A percentile compares a stretch with the other conserved stretches of the same genome.
Evolutionary conservation across 2,797 vertebrate genomes (phyloP).

Genomic region (Phrynocephalus vlangalii): DNA sequence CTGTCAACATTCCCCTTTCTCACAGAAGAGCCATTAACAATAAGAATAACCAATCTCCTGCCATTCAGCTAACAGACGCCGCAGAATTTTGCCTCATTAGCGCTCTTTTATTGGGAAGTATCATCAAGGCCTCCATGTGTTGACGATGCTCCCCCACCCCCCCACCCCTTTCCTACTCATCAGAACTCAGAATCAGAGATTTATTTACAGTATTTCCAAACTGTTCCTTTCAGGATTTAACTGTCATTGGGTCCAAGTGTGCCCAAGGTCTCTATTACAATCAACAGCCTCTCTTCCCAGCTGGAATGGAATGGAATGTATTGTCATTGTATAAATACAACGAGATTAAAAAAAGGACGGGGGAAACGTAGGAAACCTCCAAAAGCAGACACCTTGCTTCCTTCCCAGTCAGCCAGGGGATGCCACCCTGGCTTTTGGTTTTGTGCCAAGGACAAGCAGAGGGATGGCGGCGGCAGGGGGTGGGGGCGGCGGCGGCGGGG

Average conservation of each 20-base stretch:
- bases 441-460: not conserved
- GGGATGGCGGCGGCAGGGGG: not conserved
- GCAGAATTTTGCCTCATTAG: constrained; percentile 71
- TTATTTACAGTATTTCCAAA: constrained; percentile 52
- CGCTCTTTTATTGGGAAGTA: constrained; percentile 74
- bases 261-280: not conserved
- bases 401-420: rapidly evolving
- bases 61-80: constrained; percentile 72
- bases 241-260: no score
- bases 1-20: constrained; percentile 59
- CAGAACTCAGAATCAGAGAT: constrained; percentile 70
- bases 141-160: constrained; percentile 43
- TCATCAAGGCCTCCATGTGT: constrained; percentile 69
- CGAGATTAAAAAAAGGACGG: no score
- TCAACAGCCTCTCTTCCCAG: not conserved
- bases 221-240: constrained; percentile 34
- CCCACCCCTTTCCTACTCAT: constrained; percentile 58
- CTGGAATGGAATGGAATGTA: no score
- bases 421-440: not conserved
- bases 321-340: no score
- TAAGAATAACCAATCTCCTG: constrained; percentile 76
- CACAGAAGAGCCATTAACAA: constrained; percentile 68
- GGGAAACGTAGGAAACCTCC: not conserved
- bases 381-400: not conserved
- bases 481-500: no score